phyloP scores from a whole-genome alignment of 2,797 vertebrate genomes.

The Morus bassanus region DNA sequence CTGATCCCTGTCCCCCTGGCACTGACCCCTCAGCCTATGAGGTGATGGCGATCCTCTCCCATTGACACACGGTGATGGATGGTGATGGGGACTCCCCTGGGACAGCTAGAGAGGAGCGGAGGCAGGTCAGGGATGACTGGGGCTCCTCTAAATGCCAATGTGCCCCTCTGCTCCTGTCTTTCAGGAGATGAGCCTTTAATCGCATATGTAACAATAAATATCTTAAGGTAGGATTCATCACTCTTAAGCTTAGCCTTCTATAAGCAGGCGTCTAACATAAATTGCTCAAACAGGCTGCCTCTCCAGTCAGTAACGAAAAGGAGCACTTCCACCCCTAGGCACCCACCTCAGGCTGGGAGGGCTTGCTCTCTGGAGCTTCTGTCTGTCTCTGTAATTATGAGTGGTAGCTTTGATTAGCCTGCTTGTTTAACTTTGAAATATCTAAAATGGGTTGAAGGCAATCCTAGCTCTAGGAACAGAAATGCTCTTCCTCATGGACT shows the following conservation, averaged over 20 bases:
- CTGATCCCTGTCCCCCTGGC: background rate
- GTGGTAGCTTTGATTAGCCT: background rate
- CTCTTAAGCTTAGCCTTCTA: background rate
- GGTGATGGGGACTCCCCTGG: background rate
- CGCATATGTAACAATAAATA: background rate
- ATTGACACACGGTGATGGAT: rapidly evolving
- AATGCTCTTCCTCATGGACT: background rate
- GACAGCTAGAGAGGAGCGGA: background rate
- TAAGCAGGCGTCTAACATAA: background rate
- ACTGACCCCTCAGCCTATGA: background rate
- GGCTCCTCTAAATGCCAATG: background rate
- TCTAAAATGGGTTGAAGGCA: background rate
- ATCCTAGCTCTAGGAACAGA: background rate
- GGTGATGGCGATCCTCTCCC: background rate
- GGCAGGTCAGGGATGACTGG: background rate
- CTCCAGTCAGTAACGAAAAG: background rate
- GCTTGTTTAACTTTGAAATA: background rate
- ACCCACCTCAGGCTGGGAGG: background rate
- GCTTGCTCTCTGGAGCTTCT: background rate
- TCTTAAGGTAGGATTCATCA: background rate
- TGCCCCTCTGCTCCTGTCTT: background rate
- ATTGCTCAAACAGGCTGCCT: background rate
- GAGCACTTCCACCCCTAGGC: background rate
- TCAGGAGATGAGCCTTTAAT: background rate
- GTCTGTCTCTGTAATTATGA: background rate